phyloP scores from a whole-genome alignment of 2,888 invertebrate species.

The Pedicia rivosa region DNA sequence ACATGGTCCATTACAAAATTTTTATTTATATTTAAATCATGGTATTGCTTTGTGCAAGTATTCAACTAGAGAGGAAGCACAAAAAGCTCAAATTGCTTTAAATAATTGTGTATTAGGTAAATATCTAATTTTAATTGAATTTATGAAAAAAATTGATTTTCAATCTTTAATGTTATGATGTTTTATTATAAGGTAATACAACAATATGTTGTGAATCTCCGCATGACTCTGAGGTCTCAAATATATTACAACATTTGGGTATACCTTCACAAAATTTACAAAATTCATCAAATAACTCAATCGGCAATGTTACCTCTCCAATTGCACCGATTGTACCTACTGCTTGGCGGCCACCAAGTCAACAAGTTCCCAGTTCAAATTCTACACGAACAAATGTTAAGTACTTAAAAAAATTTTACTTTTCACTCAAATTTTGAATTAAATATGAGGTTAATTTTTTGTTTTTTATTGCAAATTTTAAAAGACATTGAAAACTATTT shows the following conservation, averaged over 20 bases:
- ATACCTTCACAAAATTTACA: conserved; percentile 25
- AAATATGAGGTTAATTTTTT: too few species aligned
- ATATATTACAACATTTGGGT: conserved; percentile 67
- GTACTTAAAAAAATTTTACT: too few species aligned
- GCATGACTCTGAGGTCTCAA: conserved; percentile 75
- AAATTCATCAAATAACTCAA: conserved; percentile 4
- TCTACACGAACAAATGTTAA: conserved; percentile 25
- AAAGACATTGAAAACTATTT: too few species aligned
- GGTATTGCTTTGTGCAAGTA: conserved; percentile 92
- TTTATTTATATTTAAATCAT: conserved; percentile 85
- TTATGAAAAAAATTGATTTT: too few species aligned
- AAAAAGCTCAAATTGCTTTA: conserved; percentile 90
- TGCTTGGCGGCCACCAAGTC: conserved; percentile 23
- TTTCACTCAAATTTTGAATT: too few species aligned
- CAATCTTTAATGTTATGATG: too few species aligned
- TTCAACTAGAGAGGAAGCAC: conserved; percentile 81
- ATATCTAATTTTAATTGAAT: neutral
- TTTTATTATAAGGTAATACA: conserved; percentile 63
- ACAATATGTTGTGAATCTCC: conserved; percentile 92
- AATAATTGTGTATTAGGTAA: conserved; percentile 76
- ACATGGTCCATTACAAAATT: conserved; percentile 87
- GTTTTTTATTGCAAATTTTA: too few species aligned
- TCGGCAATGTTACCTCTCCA: conserved; percentile 1
- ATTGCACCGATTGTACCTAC: conserved; percentile 1
- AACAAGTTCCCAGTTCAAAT: conserved; percentile 15